A percentile compares a stretch with the other conserved stretches of the same genome.
These are phyloP conservation scores for Pseudorhiza aurosa DNA, from an alignment of 30 jellyfish, hydroid and myxozoan genomes.

Conservation along the genomic window DNA sequence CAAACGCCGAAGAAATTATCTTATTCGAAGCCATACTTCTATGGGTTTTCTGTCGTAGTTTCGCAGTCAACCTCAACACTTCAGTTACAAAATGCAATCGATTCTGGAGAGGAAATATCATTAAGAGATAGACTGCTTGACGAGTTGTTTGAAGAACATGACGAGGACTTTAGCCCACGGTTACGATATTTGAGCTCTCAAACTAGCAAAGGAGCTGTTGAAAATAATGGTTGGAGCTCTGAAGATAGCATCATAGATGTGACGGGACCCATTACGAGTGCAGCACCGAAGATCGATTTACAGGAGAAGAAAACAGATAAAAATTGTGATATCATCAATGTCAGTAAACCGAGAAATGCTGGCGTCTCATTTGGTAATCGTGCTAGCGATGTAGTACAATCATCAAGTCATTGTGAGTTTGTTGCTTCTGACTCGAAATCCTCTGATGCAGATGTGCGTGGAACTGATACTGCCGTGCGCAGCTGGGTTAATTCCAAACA, in stretches of 20 bases:
- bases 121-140: conserved; percentile 4
- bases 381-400: not conserved
- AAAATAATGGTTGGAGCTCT: not conserved
- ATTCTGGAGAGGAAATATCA: not conserved
- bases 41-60: not conserved
- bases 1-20: too few relatives aligned
- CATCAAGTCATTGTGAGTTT: not conserved
- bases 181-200: not conserved
- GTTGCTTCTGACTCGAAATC: not conserved
- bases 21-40: too few relatives aligned
- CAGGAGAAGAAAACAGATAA: not conserved
- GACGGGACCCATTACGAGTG: not conserved
- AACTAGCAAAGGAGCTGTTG: not conserved
- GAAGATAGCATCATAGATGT: not conserved
- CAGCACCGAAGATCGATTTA: not conserved
- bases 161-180: not conserved
- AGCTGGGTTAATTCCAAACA: too few relatives aligned
- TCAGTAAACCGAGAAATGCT: not conserved
- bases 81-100: not conserved
- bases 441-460: too few relatives aligned
- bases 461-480: too few relatives aligned
- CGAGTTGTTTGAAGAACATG: not conserved
- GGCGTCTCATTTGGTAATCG: not conserved
- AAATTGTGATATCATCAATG: not conserved
- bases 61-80: not conserved